Percentiles rank a stretch among this genome's conserved stretches.
Conservation (phyloP, 2,888 invertebrate species). For the Parnassius smintheus region DNA sequence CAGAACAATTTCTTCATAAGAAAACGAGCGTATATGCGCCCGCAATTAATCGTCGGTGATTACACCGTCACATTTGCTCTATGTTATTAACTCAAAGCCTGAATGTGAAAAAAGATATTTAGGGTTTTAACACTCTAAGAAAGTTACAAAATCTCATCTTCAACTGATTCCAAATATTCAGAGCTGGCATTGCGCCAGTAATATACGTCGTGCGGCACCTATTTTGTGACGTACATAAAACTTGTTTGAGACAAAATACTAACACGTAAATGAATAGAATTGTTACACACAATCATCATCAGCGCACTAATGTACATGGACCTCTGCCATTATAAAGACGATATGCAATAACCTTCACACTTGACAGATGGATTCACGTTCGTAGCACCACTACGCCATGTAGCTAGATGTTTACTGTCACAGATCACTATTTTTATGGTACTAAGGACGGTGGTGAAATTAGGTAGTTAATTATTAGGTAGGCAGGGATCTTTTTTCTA, state of each 20-base stretch:
- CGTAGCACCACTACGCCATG: too few species aligned
- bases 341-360: too few species aligned
- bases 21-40: background rate
- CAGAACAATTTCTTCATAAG: background rate
- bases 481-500: too few species aligned
- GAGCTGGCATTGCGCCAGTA: conserved; percentile 48
- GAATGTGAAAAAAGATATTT: conserved; percentile 69
- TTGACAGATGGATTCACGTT: too few species aligned
- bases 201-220: conserved; percentile 25
- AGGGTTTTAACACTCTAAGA: conserved; percentile 45
- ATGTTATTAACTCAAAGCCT: conserved; percentile 43
- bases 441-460: too few species aligned
- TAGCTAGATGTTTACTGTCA: too few species aligned
- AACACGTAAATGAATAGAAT: background rate
- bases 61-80: conserved; percentile 1
- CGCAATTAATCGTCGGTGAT: background rate
- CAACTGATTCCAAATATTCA: conserved; percentile 63
- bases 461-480: too few species aligned
- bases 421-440: too few species aligned
- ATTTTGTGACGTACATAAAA: conserved; percentile 3
- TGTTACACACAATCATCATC: too few species aligned
- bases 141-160: conserved; percentile 67
- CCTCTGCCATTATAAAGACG: too few species aligned
- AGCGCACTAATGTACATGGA: too few species aligned
- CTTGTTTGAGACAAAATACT: conserved; percentile 3